Base-by-base conservation (phyloP, 2,888 invertebrate species). In the Ctenicera cuprea region DNA sequence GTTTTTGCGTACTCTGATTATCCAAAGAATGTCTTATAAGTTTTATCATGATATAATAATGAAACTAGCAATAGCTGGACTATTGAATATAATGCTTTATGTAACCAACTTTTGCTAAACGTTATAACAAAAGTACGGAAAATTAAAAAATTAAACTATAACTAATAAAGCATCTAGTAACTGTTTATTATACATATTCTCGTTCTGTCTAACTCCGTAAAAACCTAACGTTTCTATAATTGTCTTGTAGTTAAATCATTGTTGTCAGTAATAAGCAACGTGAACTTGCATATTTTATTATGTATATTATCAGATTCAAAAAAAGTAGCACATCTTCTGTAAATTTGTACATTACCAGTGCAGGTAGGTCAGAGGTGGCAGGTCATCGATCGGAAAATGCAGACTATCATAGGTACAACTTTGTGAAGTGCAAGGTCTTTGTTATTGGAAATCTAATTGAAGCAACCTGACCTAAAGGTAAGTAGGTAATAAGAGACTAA, bases 321-420 rank as follows among this genome's bases (percentile, higher is more conserved):
- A n/a, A n/a, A 48, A 18, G 48, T 48, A 18, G 48, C 16, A 48
- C 48, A 41, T 5, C 16, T 18, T 18, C 18, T 18, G 16, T 11
- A 48, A 48, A 18, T 48, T 48, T 8, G 18, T 18, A 20, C 18
- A 18, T 48, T 48, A 11, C 48, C 18, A 3, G 3, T 11, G 20
- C 16, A 48, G 48, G 18, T 48, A 48, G 48, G 48, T 48, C 48
- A 48, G 7, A 16, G 30, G 30, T 54, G 54, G 30, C 33, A 54
- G 54, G 30, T 54, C 30, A 54, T 3, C 54, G 14, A 4, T 11
- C 3, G 26, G 12, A 50, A 50, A 50, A 26, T 50, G 50, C 22
- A 11, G 20, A 26, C 20, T 50, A 3, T 11, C 20, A 9, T 43
- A 9, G 33, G 5, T 16, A n/a, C n/a, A 14, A 48, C 48, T 20